phyloP scores from a whole-genome alignment of 2,888 invertebrate species.

The Ctenicera cuprea region DNA sequence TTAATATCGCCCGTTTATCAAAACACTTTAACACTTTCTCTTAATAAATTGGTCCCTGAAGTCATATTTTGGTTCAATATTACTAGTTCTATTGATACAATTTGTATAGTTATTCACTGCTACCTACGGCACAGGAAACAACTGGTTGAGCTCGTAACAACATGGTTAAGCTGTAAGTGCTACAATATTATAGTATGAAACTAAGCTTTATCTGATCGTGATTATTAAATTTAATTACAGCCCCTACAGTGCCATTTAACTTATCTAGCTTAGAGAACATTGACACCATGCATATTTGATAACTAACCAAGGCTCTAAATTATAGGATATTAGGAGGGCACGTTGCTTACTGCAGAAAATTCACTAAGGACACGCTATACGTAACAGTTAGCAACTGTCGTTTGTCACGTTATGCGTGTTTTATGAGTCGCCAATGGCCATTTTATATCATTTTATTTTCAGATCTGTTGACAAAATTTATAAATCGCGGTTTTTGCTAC shows the following conservation, averaged over 20 bases:
- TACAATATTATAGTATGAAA: slow-evolving; percentile 51
- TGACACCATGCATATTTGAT: slow-evolving; percentile 52
- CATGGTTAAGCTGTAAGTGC: slow-evolving; percentile 23
- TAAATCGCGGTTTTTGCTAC: slow-evolving; percentile 1
- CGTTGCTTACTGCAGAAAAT: slow-evolving; percentile 35
- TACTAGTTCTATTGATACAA: neutral
- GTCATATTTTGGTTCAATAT: neutral
- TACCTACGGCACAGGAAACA: slow-evolving; percentile 4
- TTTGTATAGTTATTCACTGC: neutral
- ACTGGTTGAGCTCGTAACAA: slow-evolving; percentile 13
- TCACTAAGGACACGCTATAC: slow-evolving; percentile 36
- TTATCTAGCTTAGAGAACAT: slow-evolving; percentile 53
- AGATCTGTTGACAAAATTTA: slow-evolving; percentile 9
- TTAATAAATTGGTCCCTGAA: no score
- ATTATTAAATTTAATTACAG: slow-evolving; percentile 59
- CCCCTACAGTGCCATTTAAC: slow-evolving; percentile 52
- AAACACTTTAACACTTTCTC: no score
- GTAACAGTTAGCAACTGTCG: slow-evolving; percentile 30
- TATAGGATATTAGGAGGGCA: slow-evolving; percentile 45
- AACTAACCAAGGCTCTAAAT: slow-evolving; percentile 44
- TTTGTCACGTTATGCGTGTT: slow-evolving; percentile 41
- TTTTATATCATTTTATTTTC: slow-evolving; percentile 29
- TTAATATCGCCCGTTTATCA: no score
- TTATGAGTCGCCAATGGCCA: slow-evolving; percentile 37
- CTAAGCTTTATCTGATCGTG: slow-evolving; percentile 55